Conservation (phyloP, 1,140 invertebrate species). For the Venustaconcha ellipsiformis region DNA sequence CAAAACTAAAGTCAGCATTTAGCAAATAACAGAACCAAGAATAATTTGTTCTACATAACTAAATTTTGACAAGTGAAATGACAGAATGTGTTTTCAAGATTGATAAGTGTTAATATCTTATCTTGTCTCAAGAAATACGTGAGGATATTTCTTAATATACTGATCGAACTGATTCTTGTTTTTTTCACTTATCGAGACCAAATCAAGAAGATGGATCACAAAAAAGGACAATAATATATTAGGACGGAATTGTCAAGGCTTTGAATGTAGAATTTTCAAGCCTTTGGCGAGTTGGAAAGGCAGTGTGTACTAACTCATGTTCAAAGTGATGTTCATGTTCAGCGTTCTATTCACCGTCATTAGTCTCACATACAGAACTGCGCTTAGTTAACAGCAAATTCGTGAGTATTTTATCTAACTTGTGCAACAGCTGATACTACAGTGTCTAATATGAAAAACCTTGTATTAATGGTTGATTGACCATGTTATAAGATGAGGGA, state of each 20-base stretch:
- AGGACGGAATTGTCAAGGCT: constrained; percentile 80
- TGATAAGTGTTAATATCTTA: too few species aligned
- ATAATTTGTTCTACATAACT: too few species aligned
- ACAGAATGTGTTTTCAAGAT: too few species aligned
- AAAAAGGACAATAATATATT: constrained; percentile 82
- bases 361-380: constrained; percentile 89
- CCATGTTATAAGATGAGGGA: neutral
- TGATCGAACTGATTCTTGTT: too few species aligned
- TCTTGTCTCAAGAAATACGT: too few species aligned
- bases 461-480: neutral
- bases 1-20: too few species aligned
- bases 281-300: constrained; percentile 88
- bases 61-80: too few species aligned
- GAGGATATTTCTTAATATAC: too few species aligned
- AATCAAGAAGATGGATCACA: too few species aligned
- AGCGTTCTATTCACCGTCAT: constrained; percentile 87
- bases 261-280: constrained; percentile 78
- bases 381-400: constrained; percentile 84
- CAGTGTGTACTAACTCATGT: constrained; percentile 96
- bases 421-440: neutral
- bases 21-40: too few species aligned
- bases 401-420: constrained; percentile 70
- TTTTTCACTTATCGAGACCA: too few species aligned
- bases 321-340: constrained; percentile 92
- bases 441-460: neutral